Base-by-base conservation (phyloP, 2,113 vertebrate genomes). In the Corythornis madagascariensis region DNA sequence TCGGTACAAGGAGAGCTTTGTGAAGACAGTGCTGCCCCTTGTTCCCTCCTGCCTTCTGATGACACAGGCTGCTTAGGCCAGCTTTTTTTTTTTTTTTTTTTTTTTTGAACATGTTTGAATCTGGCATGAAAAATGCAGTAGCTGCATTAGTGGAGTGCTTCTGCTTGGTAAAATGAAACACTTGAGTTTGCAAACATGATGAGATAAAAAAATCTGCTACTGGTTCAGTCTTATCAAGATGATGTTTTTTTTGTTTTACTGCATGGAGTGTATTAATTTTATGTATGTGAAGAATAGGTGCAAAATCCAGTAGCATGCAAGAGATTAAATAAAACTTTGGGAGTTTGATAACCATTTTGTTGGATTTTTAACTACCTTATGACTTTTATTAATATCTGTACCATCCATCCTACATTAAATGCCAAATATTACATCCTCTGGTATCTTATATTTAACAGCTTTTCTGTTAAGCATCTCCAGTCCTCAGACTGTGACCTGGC, bases 1-100 rank as follows among this genome's bases (percentile, higher is more conserved):
- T 57, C 45, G 8, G 16, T 74, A 84, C 63, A 95, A 94, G 73
- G 63, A 92, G 9, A 38, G 21, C 86, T 94, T 88, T 93, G 81
- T 93, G 77, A 69, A 15, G 70, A 47, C 42, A 55, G 59, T n/a
- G 31, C 66, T 92, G 65, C 24, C 40, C 16, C 63, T 86, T 82
- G 63, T 84, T 61, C 35, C 15, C 15, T 81, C n/a, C 53, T 93
- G 56, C 25, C 17, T 81, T 90, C 33, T 79, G 43, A 42, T 84
- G 40, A 67, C 63, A 45, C 43, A 19, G 73, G 21, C 76, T 78
- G 29, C 35, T 71, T 86, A 63, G 81, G 40, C 48, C 61, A 65
- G 47, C 59, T 84, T 77, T 81, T 25, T 2, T 82, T 90, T 72
- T 0, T 10, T 48, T 35, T 35, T 84, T 77, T 81, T 21, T 2